Percentiles rank a stretch among this genome's conserved stretches.
Evolutionary conservation across 2,888 invertebrate species (phyloP).

Genomic region (Cylloceria caligata): DNA sequence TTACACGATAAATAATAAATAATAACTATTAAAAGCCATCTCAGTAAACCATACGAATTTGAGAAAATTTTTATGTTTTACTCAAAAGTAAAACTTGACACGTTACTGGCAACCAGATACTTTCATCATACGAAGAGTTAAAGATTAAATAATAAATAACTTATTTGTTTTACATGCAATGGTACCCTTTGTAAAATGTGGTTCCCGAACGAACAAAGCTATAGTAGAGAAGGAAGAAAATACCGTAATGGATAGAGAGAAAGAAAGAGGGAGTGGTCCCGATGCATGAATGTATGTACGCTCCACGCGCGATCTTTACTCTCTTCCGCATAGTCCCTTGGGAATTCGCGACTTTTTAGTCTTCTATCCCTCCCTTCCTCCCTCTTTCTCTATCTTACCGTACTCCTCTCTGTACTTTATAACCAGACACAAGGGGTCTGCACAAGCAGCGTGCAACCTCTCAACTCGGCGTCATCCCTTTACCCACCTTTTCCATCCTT

Average conservation of each 20-base stretch:
- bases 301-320: constrained; percentile 57
- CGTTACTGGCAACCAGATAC: neutral
- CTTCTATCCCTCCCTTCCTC: constrained; percentile 28
- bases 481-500: constrained; percentile 6
- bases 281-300: constrained; percentile 42
- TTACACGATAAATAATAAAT: neutral
- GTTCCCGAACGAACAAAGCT: constrained; percentile 11
- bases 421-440: constrained; percentile 53
- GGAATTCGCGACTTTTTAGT: constrained; percentile 51
- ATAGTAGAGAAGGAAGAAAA: constrained; percentile 15
- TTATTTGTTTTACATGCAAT: constrained; percentile 12
- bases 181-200: constrained; percentile 43
- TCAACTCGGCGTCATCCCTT: neutral
- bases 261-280: constrained; percentile 46
- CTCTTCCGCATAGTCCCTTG: constrained; percentile 51
- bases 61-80: neutral
- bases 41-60: neutral
- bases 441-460: constrained; percentile 33
- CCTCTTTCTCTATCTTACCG: constrained; percentile 13
- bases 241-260: neutral
- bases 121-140: neutral
- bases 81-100: neutral
- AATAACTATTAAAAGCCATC: neutral
- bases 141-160: neutral
- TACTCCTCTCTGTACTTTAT: constrained; percentile 45